Evolutionary conservation across 1,140 invertebrate genomes (phyloP), one percentile per base, ranked within the genome.

Genomic region (Sitophilus oryzae): DNA sequence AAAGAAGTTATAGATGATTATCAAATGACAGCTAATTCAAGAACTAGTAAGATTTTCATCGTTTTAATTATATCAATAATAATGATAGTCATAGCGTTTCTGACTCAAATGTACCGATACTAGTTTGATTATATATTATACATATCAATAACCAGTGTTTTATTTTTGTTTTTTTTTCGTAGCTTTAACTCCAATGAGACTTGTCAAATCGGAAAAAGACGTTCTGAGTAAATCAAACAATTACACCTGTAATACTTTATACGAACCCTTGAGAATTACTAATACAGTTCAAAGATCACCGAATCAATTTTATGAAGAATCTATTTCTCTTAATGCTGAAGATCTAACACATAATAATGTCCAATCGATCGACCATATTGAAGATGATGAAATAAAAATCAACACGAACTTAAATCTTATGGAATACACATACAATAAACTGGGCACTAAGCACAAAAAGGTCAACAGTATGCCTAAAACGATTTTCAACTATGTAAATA

Each of bases 221-320:
- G 42, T 48, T 25, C 19, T 6, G 11, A 25, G 15, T 8, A 22
- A 15, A 37, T 11, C 43, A 3, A 41, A 10, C 10, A 20, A 10
- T 9, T 11, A 49, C 2, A n/a, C n/a, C n/a, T n/a, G n/a, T n/a
- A n/a, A n/a, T 3, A 49, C 45, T 35, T 48, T 49, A 14, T 38
- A 49, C 21, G 53, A 56, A 35, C 48, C 43, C 21, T 38, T 56
- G 20, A 56, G 36, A 35, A 48, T 38, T 11, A 42, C 45, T 21
- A 56, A 49, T 15, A 44, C 46, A n/a, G 41, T 49, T 16, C 36
- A 56, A 18, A 30, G n/a, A n/a, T n/a, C n/a, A n/a, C n/a, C n/a
- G n/a, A n/a, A n/a, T n/a, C n/a, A n/a, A n/a, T n/a, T n/a, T n/a
- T n/a, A n/a, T n/a, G n/a, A n/a, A n/a, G n/a, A n/a, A n/a, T n/a